Base-by-base conservation (phyloP, 2,888 invertebrate species). In the Pomacea canaliculata region DNA sequence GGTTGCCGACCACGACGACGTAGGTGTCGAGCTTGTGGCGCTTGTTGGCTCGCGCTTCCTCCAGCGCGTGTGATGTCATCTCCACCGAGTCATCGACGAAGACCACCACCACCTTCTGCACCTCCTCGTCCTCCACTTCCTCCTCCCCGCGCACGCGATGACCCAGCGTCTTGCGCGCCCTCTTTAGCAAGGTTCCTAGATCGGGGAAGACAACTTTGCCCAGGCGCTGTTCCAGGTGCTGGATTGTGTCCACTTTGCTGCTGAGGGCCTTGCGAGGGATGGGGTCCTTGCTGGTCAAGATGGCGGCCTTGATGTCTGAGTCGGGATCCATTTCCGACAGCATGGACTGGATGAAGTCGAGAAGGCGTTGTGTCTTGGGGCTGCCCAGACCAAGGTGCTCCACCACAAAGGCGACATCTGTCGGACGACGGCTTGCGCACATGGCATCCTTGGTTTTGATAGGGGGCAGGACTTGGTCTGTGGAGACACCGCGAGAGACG, bases 1-100 rank as follows among this genome's bases (percentile, higher is more conserved):
- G 63, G n/a, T 56, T 70, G 10, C 73, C 78, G 48, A 79, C 71
- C 48, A 77, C 77, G 5, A 79, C 76, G 18, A 79, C 79, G 46
- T 78, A 79, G 1, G 79, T 79, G 56, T 79, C 79, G 51, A 79
- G 62, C 76, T 79, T 79, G 62, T 48, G 18, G 16, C 63, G 67
- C 51, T 71, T 76, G 69, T 73, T 73, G 56, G 56, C 16, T 18
- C 71, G 72, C 23, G 79, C 77, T 16, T 76, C 77, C 4, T 62
- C 48, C 56, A 78, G 66, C 7, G 71, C 73, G 23, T 66, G 49
- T 60, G 67, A 63, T 16, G 51, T 71, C 27, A 79, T 49, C 19
- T 23, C 66, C n/a, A 79, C 73, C 60, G 37, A 65, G 7, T 71
- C 71, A 68, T 78, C 79, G 19, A 78, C 60, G 69, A 79, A 79